Evolutionary conservation across 1,140 invertebrate genomes (phyloP).

Genomic region (Pissodes strobi): DNA sequence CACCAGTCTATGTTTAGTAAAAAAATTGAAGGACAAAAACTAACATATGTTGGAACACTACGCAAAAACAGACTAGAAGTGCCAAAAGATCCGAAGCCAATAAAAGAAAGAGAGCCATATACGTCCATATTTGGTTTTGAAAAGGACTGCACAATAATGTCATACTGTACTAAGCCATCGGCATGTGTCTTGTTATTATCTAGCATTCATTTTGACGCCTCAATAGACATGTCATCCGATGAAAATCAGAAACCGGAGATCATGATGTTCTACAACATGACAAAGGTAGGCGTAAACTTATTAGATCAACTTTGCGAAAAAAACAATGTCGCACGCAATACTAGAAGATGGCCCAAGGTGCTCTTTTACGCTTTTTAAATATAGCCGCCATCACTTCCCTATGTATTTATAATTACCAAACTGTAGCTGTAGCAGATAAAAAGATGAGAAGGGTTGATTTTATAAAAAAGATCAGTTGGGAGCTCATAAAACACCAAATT

Average conservation of each 20-base stretch:
- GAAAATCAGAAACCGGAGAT: constrained; percentile 50
- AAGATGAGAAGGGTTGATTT: too few species aligned
- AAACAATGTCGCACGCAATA: constrained; percentile 50
- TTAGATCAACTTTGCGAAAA: constrained; percentile 52
- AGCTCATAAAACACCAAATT: too few species aligned
- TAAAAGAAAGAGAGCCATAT: constrained; percentile 16
- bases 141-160: constrained; percentile 37
- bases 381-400: too few species aligned
- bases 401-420: too few species aligned
- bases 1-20: constrained; percentile 23
- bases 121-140: constrained; percentile 41
- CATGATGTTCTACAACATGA: constrained; percentile 48
- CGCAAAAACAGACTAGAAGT: constrained; percentile 52
- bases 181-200: constrained; percentile 45
- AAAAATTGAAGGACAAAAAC: constrained; percentile 22
- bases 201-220: too few species aligned
- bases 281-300: constrained; percentile 56
- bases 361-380: constrained; percentile 27
- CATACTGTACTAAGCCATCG: constrained; percentile 44
- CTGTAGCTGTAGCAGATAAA: too few species aligned
- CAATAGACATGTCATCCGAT: constrained; percentile 35
- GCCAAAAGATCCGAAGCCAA: constrained; percentile 45
- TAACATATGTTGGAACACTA: constrained; percentile 38
- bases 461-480: too few species aligned
- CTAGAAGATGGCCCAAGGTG: constrained; percentile 24